Conservation (phyloP, 2,888 invertebrate genomes). For the Xiphydria camelus region DNA sequence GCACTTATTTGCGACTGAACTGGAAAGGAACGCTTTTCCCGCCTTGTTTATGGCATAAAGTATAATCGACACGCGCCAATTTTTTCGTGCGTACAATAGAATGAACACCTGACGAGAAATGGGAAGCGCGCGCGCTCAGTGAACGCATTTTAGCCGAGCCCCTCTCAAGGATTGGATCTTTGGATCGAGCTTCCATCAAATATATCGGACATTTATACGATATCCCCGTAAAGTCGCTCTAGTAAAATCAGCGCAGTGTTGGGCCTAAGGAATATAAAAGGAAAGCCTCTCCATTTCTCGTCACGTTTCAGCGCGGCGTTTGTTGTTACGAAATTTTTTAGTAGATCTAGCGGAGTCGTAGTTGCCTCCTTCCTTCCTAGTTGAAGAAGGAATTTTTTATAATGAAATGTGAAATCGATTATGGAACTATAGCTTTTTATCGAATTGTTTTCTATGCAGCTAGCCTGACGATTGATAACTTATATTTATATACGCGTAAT, state of each 20-base stretch:
- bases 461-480: slow-evolving; percentile 11
- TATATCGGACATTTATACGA: too few species aligned
- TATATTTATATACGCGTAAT: slow-evolving; percentile 1
- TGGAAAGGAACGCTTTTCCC: too few species aligned
- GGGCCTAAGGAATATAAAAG: too few species aligned
- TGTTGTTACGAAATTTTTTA: neutral
- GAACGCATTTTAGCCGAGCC: too few species aligned
- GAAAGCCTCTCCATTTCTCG: too few species aligned
- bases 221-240: too few species aligned
- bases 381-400: neutral
- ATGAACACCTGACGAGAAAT: neutral
- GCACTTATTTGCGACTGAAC: neutral
- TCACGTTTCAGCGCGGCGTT: neutral
- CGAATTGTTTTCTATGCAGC: slow-evolving; percentile 10
- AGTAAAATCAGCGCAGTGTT: too few species aligned
- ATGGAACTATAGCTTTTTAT: slow-evolving; percentile 1
- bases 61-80: neutral
- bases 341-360: neutral
- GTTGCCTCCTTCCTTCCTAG: neutral
- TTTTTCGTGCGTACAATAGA: too few species aligned
- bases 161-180: too few species aligned
- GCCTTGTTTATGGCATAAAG: neutral
- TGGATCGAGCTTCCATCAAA: too few species aligned
- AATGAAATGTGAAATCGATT: neutral
- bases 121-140: too few species aligned